Conservation (phyloP, 1,140 invertebrate species). For the Trinorchestia longiramus region DNA sequence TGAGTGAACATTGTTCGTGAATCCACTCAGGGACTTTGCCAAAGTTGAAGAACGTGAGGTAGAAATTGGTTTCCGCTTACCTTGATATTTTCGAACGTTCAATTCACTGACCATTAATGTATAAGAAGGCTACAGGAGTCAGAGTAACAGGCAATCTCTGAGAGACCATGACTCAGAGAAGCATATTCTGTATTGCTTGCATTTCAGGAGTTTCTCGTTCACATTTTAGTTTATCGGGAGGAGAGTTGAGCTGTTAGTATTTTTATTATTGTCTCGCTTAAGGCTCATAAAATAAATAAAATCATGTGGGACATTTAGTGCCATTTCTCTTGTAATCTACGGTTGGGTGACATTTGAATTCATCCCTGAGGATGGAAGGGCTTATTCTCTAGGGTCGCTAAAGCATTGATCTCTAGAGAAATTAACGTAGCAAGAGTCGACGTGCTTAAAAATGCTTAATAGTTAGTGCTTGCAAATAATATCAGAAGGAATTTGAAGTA, state of each 20-base stretch:
- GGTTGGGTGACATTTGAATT: not conserved
- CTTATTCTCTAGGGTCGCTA: not conserved
- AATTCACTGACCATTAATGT: not conserved
- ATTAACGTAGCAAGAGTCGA: not conserved
- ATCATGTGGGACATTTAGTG: not conserved
- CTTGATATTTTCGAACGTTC: not conserved
- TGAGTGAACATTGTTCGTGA: not conserved
- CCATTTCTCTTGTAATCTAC: not conserved
- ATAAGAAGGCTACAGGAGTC: not conserved
- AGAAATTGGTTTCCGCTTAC: not conserved
- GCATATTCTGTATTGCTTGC: not conserved
- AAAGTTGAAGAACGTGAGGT: not conserved
- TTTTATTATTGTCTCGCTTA: not conserved
- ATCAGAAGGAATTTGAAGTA: not conserved
- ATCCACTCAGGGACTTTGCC: not conserved
- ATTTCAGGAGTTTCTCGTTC: not conserved
- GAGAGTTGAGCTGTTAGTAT: not conserved
- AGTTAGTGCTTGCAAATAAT: not conserved
- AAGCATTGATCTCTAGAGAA: not conserved
- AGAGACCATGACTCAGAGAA: not conserved
- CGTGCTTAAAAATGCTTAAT: not conserved
- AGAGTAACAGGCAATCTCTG: not conserved
- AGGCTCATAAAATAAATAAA: not conserved
- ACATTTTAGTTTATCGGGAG: not conserved
- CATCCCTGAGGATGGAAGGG: not conserved